Percentiles rank a stretch among this genome's conserved stretches.
Evolutionary conservation across 2,113 vertebrate species (phyloP).

Genomic region (Chaenogobius annularis): DNA sequence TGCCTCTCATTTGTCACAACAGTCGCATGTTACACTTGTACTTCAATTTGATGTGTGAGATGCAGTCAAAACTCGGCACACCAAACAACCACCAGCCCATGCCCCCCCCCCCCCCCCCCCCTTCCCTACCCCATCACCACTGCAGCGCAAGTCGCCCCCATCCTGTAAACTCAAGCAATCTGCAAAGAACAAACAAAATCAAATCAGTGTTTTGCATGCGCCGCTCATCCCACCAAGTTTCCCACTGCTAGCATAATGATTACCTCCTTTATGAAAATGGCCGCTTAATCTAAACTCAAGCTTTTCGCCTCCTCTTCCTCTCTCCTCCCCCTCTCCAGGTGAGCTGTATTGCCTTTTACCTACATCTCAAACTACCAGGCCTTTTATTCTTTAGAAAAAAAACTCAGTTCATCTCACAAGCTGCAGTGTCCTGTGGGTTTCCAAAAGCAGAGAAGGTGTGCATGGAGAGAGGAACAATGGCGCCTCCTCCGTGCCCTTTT

Average conservation of each 20-base stretch:
- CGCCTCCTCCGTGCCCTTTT: slow-evolving; percentile 56
- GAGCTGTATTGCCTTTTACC: slow-evolving; percentile 52
- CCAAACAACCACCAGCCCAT: slow-evolving; percentile 32
- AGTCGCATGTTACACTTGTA: slow-evolving; percentile 77
- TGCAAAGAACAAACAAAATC: slow-evolving; percentile 62
- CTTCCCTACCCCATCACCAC: slow-evolving; percentile 43
- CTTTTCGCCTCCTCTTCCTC: slow-evolving; percentile 46
- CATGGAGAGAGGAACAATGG: slow-evolving; percentile 71
- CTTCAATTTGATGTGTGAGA: slow-evolving; percentile 82
- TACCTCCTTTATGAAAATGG: slow-evolving; percentile 76
- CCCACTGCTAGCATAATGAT: slow-evolving; percentile 77
- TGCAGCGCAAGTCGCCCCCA: slow-evolving; percentile 35
- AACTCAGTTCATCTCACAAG: slow-evolving; percentile 54
- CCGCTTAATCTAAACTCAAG: slow-evolving; percentile 68
- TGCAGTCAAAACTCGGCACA: slow-evolving; percentile 60
- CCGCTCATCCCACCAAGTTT: slow-evolving; percentile 68
- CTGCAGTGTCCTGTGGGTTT: slow-evolving; percentile 60
- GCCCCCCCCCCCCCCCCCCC: slow-evolving; percentile 15
- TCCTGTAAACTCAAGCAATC: slow-evolving; percentile 55
- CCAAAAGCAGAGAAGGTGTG: slow-evolving; percentile 59
- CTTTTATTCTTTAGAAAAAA: slow-evolving; percentile 66
- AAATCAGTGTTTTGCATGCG: slow-evolving; percentile 60
- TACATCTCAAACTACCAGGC: slow-evolving; percentile 53
- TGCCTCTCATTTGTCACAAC: slow-evolving; percentile 75
- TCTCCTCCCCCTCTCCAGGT: slow-evolving; percentile 67